These are phyloP conservation scores for Acipenser oxyrinchus DNA, from an alignment of 2,797 vertebrate genomes.

Conservation along the genomic window DNA sequence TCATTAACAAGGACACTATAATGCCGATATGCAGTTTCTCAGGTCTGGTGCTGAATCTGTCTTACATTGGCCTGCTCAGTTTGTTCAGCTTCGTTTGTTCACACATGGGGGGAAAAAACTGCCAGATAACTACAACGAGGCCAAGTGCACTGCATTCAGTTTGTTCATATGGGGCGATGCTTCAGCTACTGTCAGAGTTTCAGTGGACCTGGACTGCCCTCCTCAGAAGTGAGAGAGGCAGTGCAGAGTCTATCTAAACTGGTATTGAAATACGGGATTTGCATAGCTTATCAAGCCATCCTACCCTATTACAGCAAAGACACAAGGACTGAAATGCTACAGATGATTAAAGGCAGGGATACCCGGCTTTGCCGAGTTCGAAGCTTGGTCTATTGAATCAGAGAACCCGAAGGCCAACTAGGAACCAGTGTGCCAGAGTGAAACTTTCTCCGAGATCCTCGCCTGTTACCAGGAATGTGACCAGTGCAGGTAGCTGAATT, in stretches of 20 bases:
- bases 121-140: constrained; percentile 44
- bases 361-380: constrained; percentile 23
- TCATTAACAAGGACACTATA: neutral
- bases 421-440: too few relatives aligned
- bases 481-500: too few relatives aligned
- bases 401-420: too few relatives aligned
- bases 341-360: constrained; percentile 11
- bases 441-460: too few relatives aligned
- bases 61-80: constrained; percentile 22
- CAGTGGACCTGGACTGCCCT: constrained; percentile 38
- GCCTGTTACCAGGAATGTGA: too few relatives aligned
- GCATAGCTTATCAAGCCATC: constrained; percentile 39
- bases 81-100: constrained; percentile 36
- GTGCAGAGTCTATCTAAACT: constrained; percentile 21
- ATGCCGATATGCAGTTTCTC: constrained; percentile 31
- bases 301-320: constrained; percentile 20
- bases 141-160: constrained; percentile 43
- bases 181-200: constrained; percentile 25
- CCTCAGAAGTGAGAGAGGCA: constrained; percentile 23
- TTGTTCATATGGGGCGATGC: constrained; percentile 37
- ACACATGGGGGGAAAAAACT: constrained; percentile 40
- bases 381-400: neutral
- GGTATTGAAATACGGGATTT: constrained; percentile 14
- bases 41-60: constrained; percentile 12
- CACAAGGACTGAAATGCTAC: neutral